phyloP scores from a whole-genome alignment of 2,797 vertebrate genomes.

The Lutjanus argentimaculatus region DNA sequence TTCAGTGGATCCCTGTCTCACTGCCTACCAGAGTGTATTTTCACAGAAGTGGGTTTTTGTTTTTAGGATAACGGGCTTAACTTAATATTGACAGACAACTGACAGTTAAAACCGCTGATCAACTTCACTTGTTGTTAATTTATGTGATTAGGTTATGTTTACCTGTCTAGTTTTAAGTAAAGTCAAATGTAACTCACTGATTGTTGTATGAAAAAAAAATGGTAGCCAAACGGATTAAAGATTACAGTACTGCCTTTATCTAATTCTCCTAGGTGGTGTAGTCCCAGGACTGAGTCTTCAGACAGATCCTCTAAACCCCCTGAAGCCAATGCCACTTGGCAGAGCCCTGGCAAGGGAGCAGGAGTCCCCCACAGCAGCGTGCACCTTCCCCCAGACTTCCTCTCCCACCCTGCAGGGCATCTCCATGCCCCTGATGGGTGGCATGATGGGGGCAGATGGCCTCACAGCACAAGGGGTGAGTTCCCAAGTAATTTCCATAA shows the following conservation, averaged over 20 bases:
- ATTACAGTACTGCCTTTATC: not conserved
- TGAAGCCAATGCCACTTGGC: slow-evolving; percentile 83
- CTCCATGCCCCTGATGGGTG: slow-evolving; percentile 85
- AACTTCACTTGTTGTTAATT: too few species aligned
- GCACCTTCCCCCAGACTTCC: slow-evolving; percentile 83
- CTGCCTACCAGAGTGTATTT: too few species aligned
- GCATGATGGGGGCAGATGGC: slow-evolving; percentile 85
- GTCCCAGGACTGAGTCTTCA: slow-evolving; percentile 83
- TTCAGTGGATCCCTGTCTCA: too few species aligned
- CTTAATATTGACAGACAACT: too few species aligned
- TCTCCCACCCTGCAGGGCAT: slow-evolving; percentile 85
- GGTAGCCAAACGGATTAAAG: not conserved
- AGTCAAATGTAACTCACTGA: not conserved
- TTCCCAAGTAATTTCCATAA: not conserved
- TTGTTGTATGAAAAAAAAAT: slow-evolving; percentile 1
- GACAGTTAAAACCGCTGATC: too few species aligned
- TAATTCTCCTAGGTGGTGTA: slow-evolving; percentile 58
- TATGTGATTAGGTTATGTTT: not conserved
- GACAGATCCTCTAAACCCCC: slow-evolving; percentile 82
- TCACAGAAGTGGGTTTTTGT: too few species aligned
- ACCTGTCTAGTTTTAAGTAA: not conserved
- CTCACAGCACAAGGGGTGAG: slow-evolving; percentile 86
- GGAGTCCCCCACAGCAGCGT: slow-evolving; percentile 82
- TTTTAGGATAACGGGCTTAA: too few species aligned
- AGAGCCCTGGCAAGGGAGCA: slow-evolving; percentile 82